A percentile compares a stretch with the other conserved stretches of the same genome.
These are phyloP conservation scores for Calameuta idolon DNA, from an alignment of 2,888 invertebrate genomes.

Conservation along the genomic window DNA sequence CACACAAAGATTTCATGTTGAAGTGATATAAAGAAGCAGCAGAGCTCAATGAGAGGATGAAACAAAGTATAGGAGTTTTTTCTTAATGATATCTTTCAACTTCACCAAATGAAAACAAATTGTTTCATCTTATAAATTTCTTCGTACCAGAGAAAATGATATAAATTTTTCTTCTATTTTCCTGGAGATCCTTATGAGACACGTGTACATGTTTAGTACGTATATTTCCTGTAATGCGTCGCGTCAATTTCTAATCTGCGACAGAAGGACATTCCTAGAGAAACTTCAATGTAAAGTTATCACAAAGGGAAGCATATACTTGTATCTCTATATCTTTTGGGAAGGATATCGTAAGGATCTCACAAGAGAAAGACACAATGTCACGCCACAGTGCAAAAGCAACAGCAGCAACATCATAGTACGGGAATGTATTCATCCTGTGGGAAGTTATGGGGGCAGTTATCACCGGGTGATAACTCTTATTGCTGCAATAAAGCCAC, in stretches of 20 bases:
- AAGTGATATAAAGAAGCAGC: background rate
- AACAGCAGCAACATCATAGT: background rate
- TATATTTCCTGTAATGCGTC: background rate
- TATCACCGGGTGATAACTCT: slow-evolving; percentile 57
- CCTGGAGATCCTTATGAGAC: background rate
- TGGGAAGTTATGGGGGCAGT: slow-evolving; percentile 47
- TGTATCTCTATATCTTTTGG: background rate
- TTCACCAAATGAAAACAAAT: background rate
- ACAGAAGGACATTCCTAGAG: background rate
- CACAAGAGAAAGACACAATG: slow-evolving; percentile 8
- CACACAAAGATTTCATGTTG: too few relatives aligned
- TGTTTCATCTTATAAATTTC: background rate
- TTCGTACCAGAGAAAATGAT: background rate
- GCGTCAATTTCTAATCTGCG: background rate
- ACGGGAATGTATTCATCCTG: slow-evolving; percentile 38
- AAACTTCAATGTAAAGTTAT: background rate
- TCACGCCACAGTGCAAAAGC: slow-evolving; percentile 8
- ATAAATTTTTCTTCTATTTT: background rate
- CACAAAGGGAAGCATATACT: background rate
- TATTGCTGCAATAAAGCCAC: slow-evolving; percentile 55
- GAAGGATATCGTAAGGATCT: background rate
- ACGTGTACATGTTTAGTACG: background rate
- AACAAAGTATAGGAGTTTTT: background rate
- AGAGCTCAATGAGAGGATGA: background rate
- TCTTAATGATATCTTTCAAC: background rate